phyloP scores from a whole-genome alignment of 2,797 vertebrate genomes.

The Chaetodon trifasciatus region DNA sequence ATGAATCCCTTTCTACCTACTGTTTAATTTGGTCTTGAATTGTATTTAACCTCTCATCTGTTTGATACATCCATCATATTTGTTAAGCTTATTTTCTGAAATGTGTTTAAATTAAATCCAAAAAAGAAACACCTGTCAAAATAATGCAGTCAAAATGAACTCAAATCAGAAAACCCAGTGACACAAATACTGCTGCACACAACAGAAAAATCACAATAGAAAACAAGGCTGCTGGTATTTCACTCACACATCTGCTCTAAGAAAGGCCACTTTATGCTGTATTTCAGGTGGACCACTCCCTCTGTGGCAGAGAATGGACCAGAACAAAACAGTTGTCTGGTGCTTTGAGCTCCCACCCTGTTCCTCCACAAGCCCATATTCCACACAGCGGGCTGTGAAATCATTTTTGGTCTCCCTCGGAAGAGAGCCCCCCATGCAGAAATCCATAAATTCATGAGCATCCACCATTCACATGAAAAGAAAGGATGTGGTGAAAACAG shows the following conservation, averaged over 20 bases:
- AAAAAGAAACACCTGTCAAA: background rate
- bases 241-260: conserved; percentile 44
- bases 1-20: too few species aligned
- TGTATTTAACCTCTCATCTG: background rate
- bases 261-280: conserved; percentile 67
- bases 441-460: conserved; percentile 86
- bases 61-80: background rate
- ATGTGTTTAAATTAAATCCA: background rate
- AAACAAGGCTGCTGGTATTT: conserved; percentile 51
- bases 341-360: conserved; percentile 73
- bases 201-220: conserved; percentile 24
- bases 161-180: background rate
- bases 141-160: background rate
- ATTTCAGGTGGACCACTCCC: conserved; percentile 73
- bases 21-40: background rate
- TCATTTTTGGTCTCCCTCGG: conserved; percentile 81
- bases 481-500: conserved; percentile 73
- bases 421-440: conserved; percentile 76
- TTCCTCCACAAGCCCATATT: conserved; percentile 72
- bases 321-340: conserved; percentile 78
- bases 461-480: conserved; percentile 78
- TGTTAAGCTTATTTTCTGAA: background rate
- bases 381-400: conserved; percentile 82
- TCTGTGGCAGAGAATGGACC: conserved; percentile 74
- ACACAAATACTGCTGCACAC: conserved; percentile 1